Evolutionary conservation across 2,888 invertebrate species (phyloP).

Genomic region (Drosophila testacea): DNA sequence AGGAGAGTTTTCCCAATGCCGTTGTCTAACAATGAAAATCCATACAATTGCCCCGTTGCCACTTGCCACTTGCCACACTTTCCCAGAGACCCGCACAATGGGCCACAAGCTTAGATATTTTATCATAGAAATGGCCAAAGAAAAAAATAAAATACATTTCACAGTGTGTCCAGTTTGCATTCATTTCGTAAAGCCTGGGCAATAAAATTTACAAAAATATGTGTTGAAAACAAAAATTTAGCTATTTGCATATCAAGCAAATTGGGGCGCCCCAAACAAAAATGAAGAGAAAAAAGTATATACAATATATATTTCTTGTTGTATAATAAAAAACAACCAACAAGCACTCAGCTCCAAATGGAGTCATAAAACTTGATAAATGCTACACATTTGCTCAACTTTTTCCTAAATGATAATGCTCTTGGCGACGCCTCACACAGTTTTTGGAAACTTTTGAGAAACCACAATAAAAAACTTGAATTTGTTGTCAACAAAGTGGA

Average conservation of each 20-base stretch:
- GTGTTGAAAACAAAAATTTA: constrained; percentile 71
- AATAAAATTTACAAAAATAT: constrained; percentile 73
- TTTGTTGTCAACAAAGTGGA: constrained; percentile 18
- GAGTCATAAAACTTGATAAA: constrained; percentile 76
- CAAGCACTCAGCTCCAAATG: constrained; percentile 51
- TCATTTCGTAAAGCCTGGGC: constrained; percentile 51
- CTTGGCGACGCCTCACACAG: constrained; percentile 30
- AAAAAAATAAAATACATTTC: constrained; percentile 38
- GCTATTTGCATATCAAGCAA: constrained; percentile 73
- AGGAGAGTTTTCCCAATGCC: constrained; percentile 15
- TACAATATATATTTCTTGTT: constrained; percentile 1
- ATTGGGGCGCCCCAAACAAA: constrained; percentile 46
- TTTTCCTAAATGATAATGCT: constrained; percentile 53
- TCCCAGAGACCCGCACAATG: constrained; percentile 75
- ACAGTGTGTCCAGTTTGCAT: constrained; percentile 69
- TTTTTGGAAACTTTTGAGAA: constrained; percentile 37
- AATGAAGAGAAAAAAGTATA: background rate
- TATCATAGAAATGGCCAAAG: constrained; percentile 44
- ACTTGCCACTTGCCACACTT: constrained; percentile 59
- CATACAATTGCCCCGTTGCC: constrained; percentile 50
- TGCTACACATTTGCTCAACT: constrained; percentile 57
- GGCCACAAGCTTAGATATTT: constrained; percentile 50
- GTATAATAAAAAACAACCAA: constrained; percentile 15
- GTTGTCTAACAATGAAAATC: constrained; percentile 58
- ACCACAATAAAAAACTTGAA: constrained; percentile 51